phyloP scores from a whole-genome alignment of 2,888 invertebrate species.

The Cephus pulcher region DNA sequence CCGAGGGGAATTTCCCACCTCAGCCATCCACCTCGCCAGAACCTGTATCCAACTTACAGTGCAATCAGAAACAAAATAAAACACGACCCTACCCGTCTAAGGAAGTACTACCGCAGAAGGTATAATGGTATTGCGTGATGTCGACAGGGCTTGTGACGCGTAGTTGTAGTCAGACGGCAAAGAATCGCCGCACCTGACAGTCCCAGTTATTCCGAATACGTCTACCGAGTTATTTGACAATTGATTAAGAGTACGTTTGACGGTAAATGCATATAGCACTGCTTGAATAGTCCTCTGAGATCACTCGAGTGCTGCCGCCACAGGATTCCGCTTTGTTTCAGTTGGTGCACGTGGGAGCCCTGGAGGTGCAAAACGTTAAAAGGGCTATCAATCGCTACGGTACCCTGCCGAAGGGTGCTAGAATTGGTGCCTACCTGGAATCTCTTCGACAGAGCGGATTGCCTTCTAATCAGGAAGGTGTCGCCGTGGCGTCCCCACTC shows the following conservation, averaged over 20 bases:
- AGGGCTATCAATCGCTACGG: constrained; percentile 95
- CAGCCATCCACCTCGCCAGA: constrained; percentile 68
- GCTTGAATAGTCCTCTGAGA: constrained; percentile 48
- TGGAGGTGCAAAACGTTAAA: constrained; percentile 96
- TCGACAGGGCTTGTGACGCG: constrained; percentile 13
- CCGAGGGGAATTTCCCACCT: constrained; percentile 60
- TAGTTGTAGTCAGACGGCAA: not conserved
- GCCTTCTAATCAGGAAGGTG: constrained; percentile 66
- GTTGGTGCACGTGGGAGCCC: constrained; percentile 87
- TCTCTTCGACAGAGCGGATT: constrained; percentile 86
- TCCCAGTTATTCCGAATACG: not conserved
- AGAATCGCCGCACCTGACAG: not conserved
- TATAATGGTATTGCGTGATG: constrained; percentile 37
- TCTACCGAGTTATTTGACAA: not conserved
- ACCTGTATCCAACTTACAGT: constrained; percentile 65
- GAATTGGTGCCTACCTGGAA: constrained; percentile 96
- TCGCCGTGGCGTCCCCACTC: constrained; percentile 34
- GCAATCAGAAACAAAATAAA: constrained; percentile 70
- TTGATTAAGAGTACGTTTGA: not conserved
- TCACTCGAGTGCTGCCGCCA: constrained; percentile 6
- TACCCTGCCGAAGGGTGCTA: constrained; percentile 94
- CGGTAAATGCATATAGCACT: constrained; percentile 59
- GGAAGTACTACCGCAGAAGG: constrained; percentile 67
- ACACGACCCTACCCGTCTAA: constrained; percentile 72
- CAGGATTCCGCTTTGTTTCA: constrained; percentile 39